These are phyloP conservation scores for Calcarius lapponicus DNA, from an alignment of 2,797 vertebrate species.

Conservation along the genomic window DNA sequence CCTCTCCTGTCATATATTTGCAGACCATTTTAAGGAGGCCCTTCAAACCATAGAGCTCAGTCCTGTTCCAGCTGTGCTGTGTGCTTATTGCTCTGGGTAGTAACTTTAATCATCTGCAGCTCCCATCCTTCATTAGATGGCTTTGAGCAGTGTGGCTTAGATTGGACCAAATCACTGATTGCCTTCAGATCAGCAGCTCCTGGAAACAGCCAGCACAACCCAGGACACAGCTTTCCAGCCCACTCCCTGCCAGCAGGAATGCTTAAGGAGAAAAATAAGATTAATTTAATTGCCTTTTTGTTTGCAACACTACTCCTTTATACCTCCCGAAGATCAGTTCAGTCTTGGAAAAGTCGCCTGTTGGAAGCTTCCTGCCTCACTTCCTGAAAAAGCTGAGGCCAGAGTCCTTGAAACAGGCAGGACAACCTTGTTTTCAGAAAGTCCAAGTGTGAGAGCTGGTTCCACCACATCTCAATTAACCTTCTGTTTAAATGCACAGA, in stretches of 20 bases:
- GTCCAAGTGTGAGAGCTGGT: neutral
- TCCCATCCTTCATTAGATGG: neutral
- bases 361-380: neutral
- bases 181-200: neutral
- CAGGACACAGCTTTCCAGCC: neutral
- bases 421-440: constrained; percentile 1
- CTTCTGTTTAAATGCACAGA: constrained; percentile 4
- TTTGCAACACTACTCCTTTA: neutral
- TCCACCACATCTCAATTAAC: neutral
- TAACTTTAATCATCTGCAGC: neutral
- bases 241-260: neutral
- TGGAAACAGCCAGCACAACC: neutral
- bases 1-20: rapidly evolving
- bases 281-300: constrained; percentile 8
- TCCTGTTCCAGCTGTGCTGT: neutral
- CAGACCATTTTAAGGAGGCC: neutral
- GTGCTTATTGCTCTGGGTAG: neutral
- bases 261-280: neutral
- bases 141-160: neutral
- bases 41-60: neutral
- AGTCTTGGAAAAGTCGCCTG: neutral
- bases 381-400: neutral
- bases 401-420: neutral
- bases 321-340: neutral
- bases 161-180: neutral